Evolutionary conservation across 2,797 vertebrate genomes (phyloP), one percentile per base, ranked within the genome.

Genomic region (Huso huso): DNA sequence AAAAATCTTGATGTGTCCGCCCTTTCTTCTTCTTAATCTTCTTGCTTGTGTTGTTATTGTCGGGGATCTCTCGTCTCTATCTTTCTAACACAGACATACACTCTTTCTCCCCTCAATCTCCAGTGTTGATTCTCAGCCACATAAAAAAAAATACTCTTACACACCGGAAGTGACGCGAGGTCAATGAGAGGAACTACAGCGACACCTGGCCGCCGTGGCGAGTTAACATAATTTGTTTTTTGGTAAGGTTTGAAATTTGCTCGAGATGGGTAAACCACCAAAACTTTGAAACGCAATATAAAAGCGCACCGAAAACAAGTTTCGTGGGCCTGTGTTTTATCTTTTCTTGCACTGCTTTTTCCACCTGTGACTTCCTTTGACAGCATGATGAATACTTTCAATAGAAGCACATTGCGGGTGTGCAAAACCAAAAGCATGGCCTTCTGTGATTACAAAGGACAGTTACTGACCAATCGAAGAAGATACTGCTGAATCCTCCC

Each of bases 41-140:
- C 50, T 64, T 61, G 18, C 59, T 62, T 48, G 12, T 48, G 61
- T 10, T 49, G 10, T 37, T 37, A 37, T 48, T 65, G 62, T 62
- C 67, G 53, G 68, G 65, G 58, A 37, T 23, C 50, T 66, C 52
- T 69, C 49, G 66, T 61, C 74, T 79, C 78, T 61, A 15, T 53
- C 62, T 71, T 79, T 73, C 76, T 78, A 84, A 78, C 76, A 82
- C 82, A 86, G 80, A 83, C 85, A 86, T 83, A 64, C 78, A 83
- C 81, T 78, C 81, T 83, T 80, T 79, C 83, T 81, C 78, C 75
- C 83, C 76, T 79, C 77, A 79, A 79, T 82, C 79, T 78, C 69
- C 55, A 75, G 61, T 61, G 64, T 68, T 67, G 62, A 70, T 68
- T 72, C 66, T 50, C 49, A 12, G 15, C 51, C 66, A 64, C 51